Base-by-base conservation (phyloP, 2,888 invertebrate species). In the Eulithis prunata region DNA sequence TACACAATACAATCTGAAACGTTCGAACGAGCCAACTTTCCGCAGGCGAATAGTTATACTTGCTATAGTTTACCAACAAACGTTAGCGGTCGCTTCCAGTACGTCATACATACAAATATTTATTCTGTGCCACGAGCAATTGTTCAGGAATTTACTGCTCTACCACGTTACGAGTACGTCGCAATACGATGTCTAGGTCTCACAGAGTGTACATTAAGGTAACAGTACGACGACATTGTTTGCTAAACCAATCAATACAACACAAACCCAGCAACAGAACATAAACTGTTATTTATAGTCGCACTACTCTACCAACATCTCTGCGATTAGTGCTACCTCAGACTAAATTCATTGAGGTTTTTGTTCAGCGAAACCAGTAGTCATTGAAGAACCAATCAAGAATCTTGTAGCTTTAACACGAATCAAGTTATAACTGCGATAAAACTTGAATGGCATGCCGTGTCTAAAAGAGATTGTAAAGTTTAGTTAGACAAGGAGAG, bases 11-110 rank as follows among this genome's bases (percentile, higher is more conserved):
- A 14, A 28, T 41, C 14, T 54, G 14, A 71, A 75, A 78, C 81
- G 84, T 81, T 74, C 70, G 71, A 75, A 72, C 75, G 68, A 74
- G 64, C 78, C 83, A 77, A 77, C 79, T 80, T 75, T 76, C 73
- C 77, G 76, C 73, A 73, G 75, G 72, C 78, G 79, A 86, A 78
- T 85, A 81, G 58, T 57, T 21, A 38, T n/a, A 32, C 32, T 32
- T 53, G 36, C 1, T 58, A 68, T 66, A 72, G 67, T 70, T 73
- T 71, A 72, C 68, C 36, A 72, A 74, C 68, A 72, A 70, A 45
- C 47, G 63, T 28, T 28, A 51, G 56, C 57, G 28, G 8, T 36
- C n/a, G 54, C 55, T 53, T 62, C 52, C 59, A 62, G 56, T 14
- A 12, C 57, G 38, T 38, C 51, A 55, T 57, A 61, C 64, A 49